Percentiles rank a stretch among this genome's conserved stretches.
These are phyloP conservation scores for Morpho deidamia DNA, from an alignment of 2,888 invertebrate genomes.

Conservation along the genomic window DNA sequence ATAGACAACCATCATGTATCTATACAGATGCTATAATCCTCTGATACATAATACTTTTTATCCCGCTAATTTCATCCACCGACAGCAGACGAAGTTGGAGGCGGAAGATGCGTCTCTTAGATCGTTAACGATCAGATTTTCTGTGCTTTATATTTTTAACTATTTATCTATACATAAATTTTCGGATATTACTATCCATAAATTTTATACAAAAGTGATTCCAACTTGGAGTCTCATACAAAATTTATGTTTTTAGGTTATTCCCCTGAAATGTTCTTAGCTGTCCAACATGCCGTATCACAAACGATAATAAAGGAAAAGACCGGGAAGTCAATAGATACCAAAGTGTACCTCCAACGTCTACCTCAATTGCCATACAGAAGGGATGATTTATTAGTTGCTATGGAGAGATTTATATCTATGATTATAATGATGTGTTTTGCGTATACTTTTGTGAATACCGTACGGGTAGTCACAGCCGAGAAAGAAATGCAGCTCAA, in stretches of 20 bases:
- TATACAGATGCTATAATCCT: no score
- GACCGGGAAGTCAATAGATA: conserved; percentile 47
- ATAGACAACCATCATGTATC: no score
- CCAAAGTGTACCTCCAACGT: conserved; percentile 77
- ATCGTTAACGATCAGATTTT: no score
- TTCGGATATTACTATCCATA: no score
- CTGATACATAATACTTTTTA: no score
- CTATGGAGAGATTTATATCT: conserved; percentile 84
- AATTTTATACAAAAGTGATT: no score
- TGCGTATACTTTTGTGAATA: conserved; percentile 88
- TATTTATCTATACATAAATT: no score
- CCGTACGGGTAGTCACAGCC: conserved; percentile 84
- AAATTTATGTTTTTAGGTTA: conserved; percentile 44
- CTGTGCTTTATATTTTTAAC: no score
- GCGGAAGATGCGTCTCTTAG: no score
- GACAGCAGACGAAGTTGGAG: no score
- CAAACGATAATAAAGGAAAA: conserved; percentile 62
- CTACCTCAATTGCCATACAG: conserved; percentile 86
- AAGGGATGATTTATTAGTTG: conserved; percentile 82
- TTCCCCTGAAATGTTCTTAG: conserved; percentile 65
- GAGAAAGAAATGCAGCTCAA: conserved; percentile 88
- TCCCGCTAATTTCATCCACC: no score
- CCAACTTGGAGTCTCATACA: no score
- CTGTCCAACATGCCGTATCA: conserved; percentile 63
- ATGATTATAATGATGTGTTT: conserved; percentile 90